Evolutionary conservation across 2,888 invertebrate species (phyloP).

Genomic region (Diachrysia chrysitis): DNA sequence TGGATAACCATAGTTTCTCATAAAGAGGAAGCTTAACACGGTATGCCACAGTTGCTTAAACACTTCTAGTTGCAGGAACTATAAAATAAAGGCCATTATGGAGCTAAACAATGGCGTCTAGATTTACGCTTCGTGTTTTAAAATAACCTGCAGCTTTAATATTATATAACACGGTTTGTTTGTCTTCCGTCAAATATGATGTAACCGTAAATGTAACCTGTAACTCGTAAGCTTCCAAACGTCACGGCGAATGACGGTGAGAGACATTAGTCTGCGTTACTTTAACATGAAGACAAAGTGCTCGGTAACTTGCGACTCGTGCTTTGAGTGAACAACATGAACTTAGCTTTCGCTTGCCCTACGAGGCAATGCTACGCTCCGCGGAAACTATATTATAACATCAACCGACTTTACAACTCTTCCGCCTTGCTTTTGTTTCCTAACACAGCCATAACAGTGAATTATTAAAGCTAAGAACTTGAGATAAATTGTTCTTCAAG

Average conservation of each 20-base stretch:
- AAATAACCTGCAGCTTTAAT: conserved; percentile 63
- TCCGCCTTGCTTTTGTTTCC: conserved; percentile 64
- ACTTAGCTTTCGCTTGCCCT: conserved; percentile 42
- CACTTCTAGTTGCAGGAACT: conserved; percentile 32
- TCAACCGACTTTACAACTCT: conserved; percentile 62
- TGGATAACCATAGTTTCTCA: conserved; percentile 11
- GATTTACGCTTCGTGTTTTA: conserved; percentile 57
- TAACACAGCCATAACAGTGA: conserved; percentile 71
- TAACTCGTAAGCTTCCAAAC: conserved; percentile 52
- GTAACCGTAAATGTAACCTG: conserved; percentile 57
- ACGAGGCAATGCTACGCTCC: conserved; percentile 28
- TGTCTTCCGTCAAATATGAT: conserved; percentile 67
- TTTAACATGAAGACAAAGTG: conserved; percentile 65
- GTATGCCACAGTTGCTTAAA: conserved; percentile 15
- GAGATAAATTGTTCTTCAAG: conserved; percentile 74
- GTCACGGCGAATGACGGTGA: conserved; percentile 50
- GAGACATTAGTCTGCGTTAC: conserved; percentile 65
- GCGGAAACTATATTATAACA: conserved; percentile 63
- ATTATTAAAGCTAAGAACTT: conserved; percentile 69
- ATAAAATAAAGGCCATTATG: conserved; percentile 48
- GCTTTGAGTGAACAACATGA: conserved; percentile 52
- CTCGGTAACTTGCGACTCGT: conserved; percentile 42
- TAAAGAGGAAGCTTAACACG: conserved; percentile 29
- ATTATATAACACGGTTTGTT: conserved; percentile 65
- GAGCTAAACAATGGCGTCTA: conserved; percentile 57